Percentiles rank a stretch among this genome's conserved stretches.
These are phyloP conservation scores for Phaonia tiefii DNA, from an alignment of 2,888 invertebrate genomes.

Conservation along the genomic window DNA sequence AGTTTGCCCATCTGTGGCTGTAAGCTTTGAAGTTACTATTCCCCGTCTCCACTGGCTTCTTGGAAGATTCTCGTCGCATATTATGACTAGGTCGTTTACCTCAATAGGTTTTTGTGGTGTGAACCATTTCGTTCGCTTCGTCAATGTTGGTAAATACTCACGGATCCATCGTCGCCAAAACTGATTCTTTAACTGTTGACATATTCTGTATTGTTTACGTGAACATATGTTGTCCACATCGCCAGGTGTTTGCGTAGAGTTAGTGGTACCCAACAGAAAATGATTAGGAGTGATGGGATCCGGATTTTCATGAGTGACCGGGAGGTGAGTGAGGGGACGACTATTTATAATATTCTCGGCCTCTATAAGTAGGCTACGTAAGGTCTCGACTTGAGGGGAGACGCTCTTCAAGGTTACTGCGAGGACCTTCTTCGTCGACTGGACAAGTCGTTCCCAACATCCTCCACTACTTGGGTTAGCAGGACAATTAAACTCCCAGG, in stretches of 20 bases:
- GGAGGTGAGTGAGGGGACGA: constrained; percentile 45
- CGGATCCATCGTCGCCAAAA: neutral
- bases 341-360: constrained; percentile 62
- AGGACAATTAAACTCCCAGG: constrained; percentile 63
- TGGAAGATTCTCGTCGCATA: constrained; percentile 55
- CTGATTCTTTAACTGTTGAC: too few species aligned
- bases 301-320: constrained; percentile 44
- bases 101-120: neutral
- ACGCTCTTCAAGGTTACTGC: constrained; percentile 31
- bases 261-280: constrained; percentile 53
- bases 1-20: constrained; percentile 15
- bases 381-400: constrained; percentile 55
- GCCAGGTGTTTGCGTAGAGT: too few species aligned
- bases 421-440: constrained; percentile 48
- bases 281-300: constrained; percentile 66
- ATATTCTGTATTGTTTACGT: constrained; percentile 57
- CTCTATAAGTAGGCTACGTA: constrained; percentile 53
- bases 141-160: constrained; percentile 41
- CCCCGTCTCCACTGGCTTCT: constrained; percentile 58
- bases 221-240: constrained; percentile 50
- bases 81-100: constrained; percentile 41
- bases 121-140: constrained; percentile 59
- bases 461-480: constrained; percentile 63
- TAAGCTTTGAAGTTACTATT: neutral
- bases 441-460: constrained; percentile 50